Evolutionary conservation across 2,113 vertebrate genomes (phyloP).

Genomic region (Amphiprion ocellaris): DNA sequence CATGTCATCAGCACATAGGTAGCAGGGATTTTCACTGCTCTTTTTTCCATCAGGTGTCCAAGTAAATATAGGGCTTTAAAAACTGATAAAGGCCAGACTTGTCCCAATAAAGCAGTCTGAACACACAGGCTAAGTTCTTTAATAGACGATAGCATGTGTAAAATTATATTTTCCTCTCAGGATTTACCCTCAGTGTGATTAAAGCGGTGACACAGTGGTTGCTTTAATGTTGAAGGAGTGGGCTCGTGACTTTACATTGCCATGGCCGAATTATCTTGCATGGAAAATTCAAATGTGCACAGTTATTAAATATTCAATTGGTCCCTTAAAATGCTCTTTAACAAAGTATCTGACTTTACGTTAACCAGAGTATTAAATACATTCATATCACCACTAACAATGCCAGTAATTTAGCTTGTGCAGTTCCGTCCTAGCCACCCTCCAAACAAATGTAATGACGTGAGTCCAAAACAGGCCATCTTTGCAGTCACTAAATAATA

Average conservation of each 20-base stretch:
- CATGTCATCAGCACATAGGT: slow-evolving; percentile 81
- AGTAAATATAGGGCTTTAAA: slow-evolving; percentile 25
- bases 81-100: slow-evolving; percentile 5
- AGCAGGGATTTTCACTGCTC: slow-evolving; percentile 23
- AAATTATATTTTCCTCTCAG: not conserved
- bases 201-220: not conserved
- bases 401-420: slow-evolving; percentile 1
- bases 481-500: slow-evolving; percentile 23
- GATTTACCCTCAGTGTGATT: not conserved
- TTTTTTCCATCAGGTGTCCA: slow-evolving; percentile 29
- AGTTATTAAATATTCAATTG: not conserved
- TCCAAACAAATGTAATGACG: slow-evolving; percentile 22
- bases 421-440: not conserved
- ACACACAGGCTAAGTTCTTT: slow-evolving; percentile 1
- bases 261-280: not conserved
- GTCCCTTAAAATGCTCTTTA: not conserved
- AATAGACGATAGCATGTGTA: slow-evolving; percentile 2
- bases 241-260: not conserved
- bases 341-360: slow-evolving; percentile 8
- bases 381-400: slow-evolving; percentile 12
- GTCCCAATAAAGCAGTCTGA: slow-evolving; percentile 7
- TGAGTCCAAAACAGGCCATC: slow-evolving; percentile 8
- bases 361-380: not conserved
- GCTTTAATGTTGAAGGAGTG: not conserved
- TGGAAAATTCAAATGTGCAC: not conserved